A percentile compares a stretch with the other conserved stretches of the same genome.
Evolutionary conservation across 1,140 invertebrate species (phyloP).

Genomic region (Drosophila oshimai): DNA sequence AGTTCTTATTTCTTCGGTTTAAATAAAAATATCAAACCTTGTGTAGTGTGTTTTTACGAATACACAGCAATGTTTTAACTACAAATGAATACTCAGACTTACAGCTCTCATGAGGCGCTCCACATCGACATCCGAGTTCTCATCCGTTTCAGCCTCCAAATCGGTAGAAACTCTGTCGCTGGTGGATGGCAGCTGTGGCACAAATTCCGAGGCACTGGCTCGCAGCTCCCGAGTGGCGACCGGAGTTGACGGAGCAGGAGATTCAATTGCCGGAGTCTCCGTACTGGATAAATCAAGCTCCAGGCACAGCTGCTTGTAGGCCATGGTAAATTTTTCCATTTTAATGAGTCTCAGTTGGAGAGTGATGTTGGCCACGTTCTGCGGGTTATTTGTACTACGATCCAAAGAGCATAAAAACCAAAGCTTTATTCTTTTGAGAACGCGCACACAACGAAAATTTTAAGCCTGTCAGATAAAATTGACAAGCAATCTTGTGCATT

Average conservation of each 20-base stretch:
- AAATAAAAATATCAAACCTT: too few relatives aligned
- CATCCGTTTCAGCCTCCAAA: not conserved
- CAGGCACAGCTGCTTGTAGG: conserved; percentile 2
- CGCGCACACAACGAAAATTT: conserved; percentile 23
- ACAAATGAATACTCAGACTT: not conserved
- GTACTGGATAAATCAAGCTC: not conserved
- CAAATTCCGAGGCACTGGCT: conserved; percentile 32
- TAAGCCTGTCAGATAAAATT: not conserved
- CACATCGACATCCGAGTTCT: conserved; percentile 3
- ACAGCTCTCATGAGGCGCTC: not conserved
- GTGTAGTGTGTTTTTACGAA: too few relatives aligned
- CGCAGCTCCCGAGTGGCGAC: not conserved
- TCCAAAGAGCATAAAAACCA: not conserved
- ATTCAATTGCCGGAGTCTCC: not conserved
- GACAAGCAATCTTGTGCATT: not conserved
- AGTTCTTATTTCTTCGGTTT: too few relatives aligned
- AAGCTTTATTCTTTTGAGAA: not conserved
- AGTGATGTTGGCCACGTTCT: not conserved
- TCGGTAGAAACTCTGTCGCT: not conserved
- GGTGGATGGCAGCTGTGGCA: conserved; percentile 14
- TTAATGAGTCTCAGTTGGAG: not conserved
- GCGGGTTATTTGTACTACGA: not conserved
- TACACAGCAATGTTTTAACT: too few relatives aligned
- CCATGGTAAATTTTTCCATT: not conserved
- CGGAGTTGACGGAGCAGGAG: not conserved